Conservation (phyloP, 2,888 invertebrate species). For the Itoplectis maculator region DNA sequence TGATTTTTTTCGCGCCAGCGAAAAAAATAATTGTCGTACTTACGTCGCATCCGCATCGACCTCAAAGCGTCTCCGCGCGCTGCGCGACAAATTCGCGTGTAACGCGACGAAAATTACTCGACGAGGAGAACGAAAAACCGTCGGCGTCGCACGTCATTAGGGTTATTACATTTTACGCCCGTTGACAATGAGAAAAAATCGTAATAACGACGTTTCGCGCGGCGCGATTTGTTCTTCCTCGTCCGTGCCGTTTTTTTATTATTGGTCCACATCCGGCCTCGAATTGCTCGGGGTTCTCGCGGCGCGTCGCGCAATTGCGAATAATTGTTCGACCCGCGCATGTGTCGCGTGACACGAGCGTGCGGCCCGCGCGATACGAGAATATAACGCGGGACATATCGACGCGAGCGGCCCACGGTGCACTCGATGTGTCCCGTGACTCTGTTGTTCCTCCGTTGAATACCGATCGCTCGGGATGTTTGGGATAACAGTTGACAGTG, state of each 20-base stretch:
- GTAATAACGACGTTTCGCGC: conserved; percentile 15
- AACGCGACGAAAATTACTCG: conserved; percentile 5
- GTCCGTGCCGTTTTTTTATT: conserved; percentile 22
- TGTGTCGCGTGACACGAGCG: conserved; percentile 17
- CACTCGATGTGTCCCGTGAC: conserved; percentile 18
- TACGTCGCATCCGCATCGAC: not conserved
- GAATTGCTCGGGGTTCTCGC: conserved; percentile 37
- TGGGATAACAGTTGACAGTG: conserved; percentile 11
- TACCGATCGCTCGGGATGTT: conserved; percentile 38
- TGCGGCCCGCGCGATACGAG: not conserved
- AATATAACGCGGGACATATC: too few species aligned
- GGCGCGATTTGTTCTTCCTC: conserved; percentile 3
- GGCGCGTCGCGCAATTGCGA: conserved; percentile 24
- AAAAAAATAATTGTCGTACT: conserved; percentile 7
- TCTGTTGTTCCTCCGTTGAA: too few species aligned
- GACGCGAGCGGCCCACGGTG: not conserved
- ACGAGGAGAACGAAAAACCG: too few species aligned
- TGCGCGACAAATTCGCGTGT: conserved; percentile 15
- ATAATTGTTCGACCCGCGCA: conserved; percentile 24
- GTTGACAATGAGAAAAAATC: conserved; percentile 7
- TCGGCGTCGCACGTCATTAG: conserved; percentile 1
- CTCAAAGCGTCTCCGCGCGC: not conserved
- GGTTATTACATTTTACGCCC: conserved; percentile 9
- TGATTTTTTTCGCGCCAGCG: not conserved
- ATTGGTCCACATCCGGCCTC: conserved; percentile 30